phyloP scores from a whole-genome alignment of 2,888 invertebrate genomes.

The Cataglyphis rosenhaueri region DNA sequence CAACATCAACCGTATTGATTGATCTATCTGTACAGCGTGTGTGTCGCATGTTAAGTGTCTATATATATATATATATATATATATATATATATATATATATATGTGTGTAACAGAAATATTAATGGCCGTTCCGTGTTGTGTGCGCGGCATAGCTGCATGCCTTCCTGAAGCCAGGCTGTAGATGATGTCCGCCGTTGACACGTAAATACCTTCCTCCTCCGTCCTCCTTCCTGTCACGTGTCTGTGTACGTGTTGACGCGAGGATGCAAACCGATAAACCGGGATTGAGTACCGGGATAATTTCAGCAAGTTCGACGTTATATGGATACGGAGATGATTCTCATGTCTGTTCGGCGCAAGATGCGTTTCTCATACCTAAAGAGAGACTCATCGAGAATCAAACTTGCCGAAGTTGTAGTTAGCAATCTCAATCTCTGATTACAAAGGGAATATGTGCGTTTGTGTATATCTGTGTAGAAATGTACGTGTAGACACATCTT shows the following conservation, averaged over 20 bases:
- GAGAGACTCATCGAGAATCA: neutral
- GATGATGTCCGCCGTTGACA: constrained; percentile 28
- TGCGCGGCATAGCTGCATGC: constrained; percentile 62
- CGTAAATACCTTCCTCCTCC: neutral
- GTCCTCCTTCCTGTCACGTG: constrained; percentile 6
- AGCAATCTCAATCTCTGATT: constrained; percentile 15
- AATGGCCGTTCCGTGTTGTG: constrained; percentile 34
- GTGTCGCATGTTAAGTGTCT: constrained; percentile 65
- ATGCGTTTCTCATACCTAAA: neutral
- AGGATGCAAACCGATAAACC: neutral
- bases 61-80: constrained; percentile 52
- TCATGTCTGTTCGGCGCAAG: neutral
- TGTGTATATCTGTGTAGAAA: neutral
- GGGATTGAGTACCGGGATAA: constrained; percentile 10
- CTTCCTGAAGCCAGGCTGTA: constrained; percentile 36
- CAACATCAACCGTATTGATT: constrained; percentile 59
- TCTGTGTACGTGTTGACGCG: constrained; percentile 26
- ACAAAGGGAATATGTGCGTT: neutral
- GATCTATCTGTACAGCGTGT: constrained; percentile 65
- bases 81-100: constrained; percentile 54
- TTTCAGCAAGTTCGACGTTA: constrained; percentile 14
- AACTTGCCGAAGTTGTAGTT: neutral
- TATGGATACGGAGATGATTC: neutral
- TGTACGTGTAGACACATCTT: constrained; percentile 2
- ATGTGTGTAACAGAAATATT: constrained; percentile 36